phyloP scores from a whole-genome alignment of 2,888 invertebrate genomes.

The Hemicrepidius hirtus region DNA sequence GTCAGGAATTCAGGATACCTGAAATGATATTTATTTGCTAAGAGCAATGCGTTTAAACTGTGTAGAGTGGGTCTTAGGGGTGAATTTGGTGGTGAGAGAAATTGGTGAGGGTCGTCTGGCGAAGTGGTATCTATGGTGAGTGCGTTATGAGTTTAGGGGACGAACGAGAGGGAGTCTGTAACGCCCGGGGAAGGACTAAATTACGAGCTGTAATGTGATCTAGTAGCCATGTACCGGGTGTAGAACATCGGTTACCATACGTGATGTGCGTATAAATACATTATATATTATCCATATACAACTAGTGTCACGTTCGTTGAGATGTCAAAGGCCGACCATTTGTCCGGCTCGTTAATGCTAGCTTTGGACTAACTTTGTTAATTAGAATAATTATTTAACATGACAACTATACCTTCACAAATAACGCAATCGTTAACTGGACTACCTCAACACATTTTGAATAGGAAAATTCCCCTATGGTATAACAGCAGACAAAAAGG shows the following conservation, averaged over 20 bases:
- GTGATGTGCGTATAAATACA: conserved; percentile 68
- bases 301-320: conserved; percentile 49
- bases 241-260: conserved; percentile 68
- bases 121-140: conserved; percentile 52
- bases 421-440: too few species aligned
- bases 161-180: conserved; percentile 55
- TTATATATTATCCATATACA: conserved; percentile 65
- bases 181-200: conserved; percentile 64
- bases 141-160: conserved; percentile 51
- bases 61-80: conserved; percentile 43
- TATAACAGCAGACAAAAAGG: too few species aligned
- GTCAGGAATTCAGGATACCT: conserved; percentile 1
- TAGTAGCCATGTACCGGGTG: conserved; percentile 66
- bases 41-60: conserved; percentile 44
- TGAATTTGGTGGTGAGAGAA: conserved; percentile 50
- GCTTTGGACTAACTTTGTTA: conserved; percentile 14
- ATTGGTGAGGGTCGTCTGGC: conserved; percentile 47
- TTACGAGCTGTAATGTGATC: conserved; percentile 68
- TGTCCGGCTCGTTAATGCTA: conserved; percentile 21
- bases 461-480: too few species aligned
- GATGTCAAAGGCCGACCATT: conserved; percentile 41
- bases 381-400: conserved; percentile 4
- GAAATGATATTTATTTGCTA: conserved; percentile 43
- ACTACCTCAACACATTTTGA: too few species aligned
- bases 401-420: neutral